Base-by-base conservation (phyloP, 2,113 vertebrate genomes). In the Caranx melampygus region DNA sequence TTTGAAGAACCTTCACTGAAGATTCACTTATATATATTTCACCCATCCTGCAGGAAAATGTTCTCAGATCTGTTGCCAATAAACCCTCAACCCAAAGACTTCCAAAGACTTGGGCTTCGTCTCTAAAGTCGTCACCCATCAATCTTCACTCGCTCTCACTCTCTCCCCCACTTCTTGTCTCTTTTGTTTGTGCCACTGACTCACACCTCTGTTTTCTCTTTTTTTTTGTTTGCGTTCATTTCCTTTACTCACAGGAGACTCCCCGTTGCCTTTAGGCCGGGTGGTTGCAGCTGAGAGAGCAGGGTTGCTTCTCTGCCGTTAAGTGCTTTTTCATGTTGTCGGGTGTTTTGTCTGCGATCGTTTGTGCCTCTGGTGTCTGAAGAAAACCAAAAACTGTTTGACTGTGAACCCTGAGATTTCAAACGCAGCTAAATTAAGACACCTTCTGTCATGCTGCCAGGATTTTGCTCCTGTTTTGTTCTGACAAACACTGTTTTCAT, bases 301-400 rank as follows among this genome's bases (percentile, higher is more conserved):
- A 1, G 26, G n/a, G 55, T n/a, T 34, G 62, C 26, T 54, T 81
- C 65, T 82, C 18, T 26, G 26, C 26, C 6, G 0, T 5, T 77
- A 80, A 85, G 77, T 87, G 83, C 55, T 78, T 87, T 86, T 92
- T 88, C 86, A 84, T 82, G 79, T 89, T 78, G 66, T 62, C 12
- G 31, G 40, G 21, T 63, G 72, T 85, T 82, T 82, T 66, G 62
- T 84, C 61, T 70, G 67, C 51, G 14, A 82, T 78, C 58, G 66
- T 74, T 55, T 76, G 66, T 78, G 64, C 78, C 64, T 78, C 58
- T 76, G 47, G 65, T 82, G 64, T 87, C 45, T 76, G 80, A 60
- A 52, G 10, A 74, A 88, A 69, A 52, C 75, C 64, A 79, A 47
- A 60, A 60, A 31, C 20, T 6, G n/a, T 78, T 62, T 70, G 52